phyloP scores from a whole-genome alignment of 2,113 vertebrate genomes.

The Dicrurus megarhynchus region DNA sequence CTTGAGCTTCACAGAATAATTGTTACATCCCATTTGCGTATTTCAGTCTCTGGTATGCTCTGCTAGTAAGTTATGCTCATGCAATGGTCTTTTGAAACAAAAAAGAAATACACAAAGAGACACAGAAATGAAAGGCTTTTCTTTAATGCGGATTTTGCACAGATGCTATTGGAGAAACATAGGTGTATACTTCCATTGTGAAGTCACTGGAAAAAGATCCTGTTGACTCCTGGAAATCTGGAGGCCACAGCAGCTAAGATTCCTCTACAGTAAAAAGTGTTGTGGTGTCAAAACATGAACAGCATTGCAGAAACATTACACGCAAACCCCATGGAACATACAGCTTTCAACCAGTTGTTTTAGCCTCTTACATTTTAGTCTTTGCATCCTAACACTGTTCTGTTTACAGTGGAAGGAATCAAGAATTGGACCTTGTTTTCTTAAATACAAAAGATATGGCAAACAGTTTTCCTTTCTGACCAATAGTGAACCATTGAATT shows the following conservation, averaged over 20 bases:
- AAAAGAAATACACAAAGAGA: neutral
- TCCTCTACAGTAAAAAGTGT: neutral
- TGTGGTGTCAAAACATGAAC: neutral
- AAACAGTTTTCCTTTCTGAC: neutral
- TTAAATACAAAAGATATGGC: neutral
- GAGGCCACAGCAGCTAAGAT: neutral
- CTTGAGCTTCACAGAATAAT: neutral
- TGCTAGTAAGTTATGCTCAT: neutral
- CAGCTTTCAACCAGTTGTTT: neutral
- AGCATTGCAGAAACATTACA: neutral
- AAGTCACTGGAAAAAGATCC: neutral
- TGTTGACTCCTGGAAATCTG: neutral
- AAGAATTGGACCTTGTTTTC: neutral
- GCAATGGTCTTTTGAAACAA: neutral
- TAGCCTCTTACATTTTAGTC: neutral
- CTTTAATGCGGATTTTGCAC: neutral
- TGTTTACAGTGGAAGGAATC: neutral
- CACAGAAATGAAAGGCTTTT: neutral
- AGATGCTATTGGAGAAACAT: neutral
- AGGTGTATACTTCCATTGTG: neutral
- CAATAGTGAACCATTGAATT: neutral
- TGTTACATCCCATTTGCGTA: neutral
- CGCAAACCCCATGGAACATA: rapidly evolving
- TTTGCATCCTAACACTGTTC: neutral
- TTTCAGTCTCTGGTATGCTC: neutral